A percentile compares a stretch with the other conserved stretches of the same genome.
Conservation (phyloP, 2,797 vertebrate genomes). For the Platyrinchus mystaceus region DNA sequence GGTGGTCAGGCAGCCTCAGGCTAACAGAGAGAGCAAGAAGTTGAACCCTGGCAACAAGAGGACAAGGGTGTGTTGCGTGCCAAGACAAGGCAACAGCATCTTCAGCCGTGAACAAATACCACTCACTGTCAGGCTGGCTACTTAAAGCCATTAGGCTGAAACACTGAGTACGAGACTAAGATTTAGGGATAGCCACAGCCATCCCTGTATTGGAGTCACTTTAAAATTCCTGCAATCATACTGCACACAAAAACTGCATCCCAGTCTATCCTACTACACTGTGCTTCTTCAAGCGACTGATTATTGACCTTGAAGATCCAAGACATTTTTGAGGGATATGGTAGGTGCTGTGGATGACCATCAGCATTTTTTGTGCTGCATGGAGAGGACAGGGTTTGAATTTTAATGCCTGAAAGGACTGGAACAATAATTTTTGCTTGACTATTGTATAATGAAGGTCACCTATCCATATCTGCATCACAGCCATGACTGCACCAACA, state of each 20-base stretch:
- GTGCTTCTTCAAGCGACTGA: background rate
- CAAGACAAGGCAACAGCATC: background rate
- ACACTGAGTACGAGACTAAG: background rate
- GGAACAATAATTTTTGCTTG: background rate
- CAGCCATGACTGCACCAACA: background rate
- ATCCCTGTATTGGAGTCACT: background rate
- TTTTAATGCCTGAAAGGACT: background rate
- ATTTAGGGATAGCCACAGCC: background rate
- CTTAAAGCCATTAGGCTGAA: background rate
- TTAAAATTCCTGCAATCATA: background rate
- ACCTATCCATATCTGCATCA: background rate
- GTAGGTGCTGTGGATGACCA: background rate
- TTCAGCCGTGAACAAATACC: background rate
- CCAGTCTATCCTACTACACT: background rate
- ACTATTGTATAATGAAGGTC: background rate
- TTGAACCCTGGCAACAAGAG: fast-evolving
- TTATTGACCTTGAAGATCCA: background rate
- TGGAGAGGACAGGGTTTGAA: background rate
- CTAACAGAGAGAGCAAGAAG: background rate
- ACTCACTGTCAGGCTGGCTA: background rate
- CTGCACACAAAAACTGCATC: background rate
- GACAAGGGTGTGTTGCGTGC: background rate
- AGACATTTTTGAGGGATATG: background rate
- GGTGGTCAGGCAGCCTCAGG: background rate
- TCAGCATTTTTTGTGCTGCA: background rate